Conservation (phyloP, 2,888 invertebrate genomes). For the Corbicula japonica region DNA sequence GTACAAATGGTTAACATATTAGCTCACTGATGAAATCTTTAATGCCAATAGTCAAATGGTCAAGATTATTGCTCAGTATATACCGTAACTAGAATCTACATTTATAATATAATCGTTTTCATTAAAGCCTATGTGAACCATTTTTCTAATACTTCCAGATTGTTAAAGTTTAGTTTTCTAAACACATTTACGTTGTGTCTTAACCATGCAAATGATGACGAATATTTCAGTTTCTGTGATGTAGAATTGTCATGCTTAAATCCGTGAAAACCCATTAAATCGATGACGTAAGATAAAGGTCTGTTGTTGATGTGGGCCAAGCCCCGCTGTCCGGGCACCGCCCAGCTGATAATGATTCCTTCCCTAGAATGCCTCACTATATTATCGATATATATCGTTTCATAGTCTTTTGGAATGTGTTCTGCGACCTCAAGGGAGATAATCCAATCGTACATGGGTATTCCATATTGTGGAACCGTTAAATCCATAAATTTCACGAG, state of each 20-base stretch:
- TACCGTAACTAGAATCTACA: too few relatives aligned
- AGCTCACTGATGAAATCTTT: too few relatives aligned
- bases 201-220: too few relatives aligned
- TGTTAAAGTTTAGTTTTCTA: too few relatives aligned
- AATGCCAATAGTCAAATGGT: too few relatives aligned
- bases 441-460: slow-evolving; percentile 68
- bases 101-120: too few relatives aligned
- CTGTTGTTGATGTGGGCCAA: slow-evolving; percentile 62
- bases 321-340: slow-evolving; percentile 66
- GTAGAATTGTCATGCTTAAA: slow-evolving; percentile 43
- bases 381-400: slow-evolving; percentile 64
- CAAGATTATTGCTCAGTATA: too few relatives aligned
- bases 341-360: slow-evolving; percentile 71
- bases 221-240: too few relatives aligned
- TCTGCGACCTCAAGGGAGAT: slow-evolving; percentile 71
- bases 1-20: too few relatives aligned
- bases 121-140: too few relatives aligned
- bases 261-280: slow-evolving; percentile 38
- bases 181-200: too few relatives aligned
- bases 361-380: slow-evolving; percentile 62
- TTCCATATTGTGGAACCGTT: slow-evolving; percentile 67
- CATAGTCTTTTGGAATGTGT: slow-evolving; percentile 67
- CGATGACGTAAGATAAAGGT: slow-evolving; percentile 45
- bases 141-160: too few relatives aligned
- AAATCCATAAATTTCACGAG: slow-evolving; percentile 66